Evolutionary conservation across 2,888 invertebrate species (phyloP), one percentile per base, ranked within the genome.

Genomic region (Cheilosia soror): DNA sequence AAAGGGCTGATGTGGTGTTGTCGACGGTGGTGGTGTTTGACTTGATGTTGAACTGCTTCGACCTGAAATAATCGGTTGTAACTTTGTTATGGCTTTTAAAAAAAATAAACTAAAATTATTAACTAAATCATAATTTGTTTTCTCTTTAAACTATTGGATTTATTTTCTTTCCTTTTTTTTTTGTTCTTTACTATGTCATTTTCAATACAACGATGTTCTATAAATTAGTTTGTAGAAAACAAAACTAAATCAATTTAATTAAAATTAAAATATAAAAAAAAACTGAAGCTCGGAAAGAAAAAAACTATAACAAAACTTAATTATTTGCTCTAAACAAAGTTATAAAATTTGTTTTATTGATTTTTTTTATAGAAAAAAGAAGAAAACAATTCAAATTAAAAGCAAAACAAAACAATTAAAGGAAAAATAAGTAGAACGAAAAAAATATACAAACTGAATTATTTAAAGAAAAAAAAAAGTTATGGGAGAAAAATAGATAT

Each of bases 21-120:
- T 87, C 27, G 88, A 88, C 62, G 90, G 88, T 44, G 89, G 90
- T 75, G 91, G 91, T 68, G 91, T 91, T 88, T 90, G 90, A 88
- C 90, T 90, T 81, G 91, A 90, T 87, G 90, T 90, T 68, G 90
- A 89, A 84, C 90, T 90, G 89, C 90, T 90, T 80, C 89, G 89
- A 88, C 88, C 89, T 89, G 87, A 76, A 87, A 87, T 76, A 83
- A 87, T 71, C 68, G 66, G 27, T 87, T 87, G 57, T 87, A 84
- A 76, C 55, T 65, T 75, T 75, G 78, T 78, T 83, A 75, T 83
- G 69, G 65, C 73, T 58, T 86, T 86, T 66, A 62, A 15, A 29
- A 63, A 80, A 51, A 80, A 51, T 11, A 37, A 37, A 11, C 11
- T 11, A 37, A 42, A 73, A 57, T 42, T 13, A 47, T 25, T 31